Evolutionary conservation across 30 jellyfish, hydroid and myxozoan genomes (phyloP), one percentile per base, ranked within the genome.

Genomic region (Aurelia sp.): DNA sequence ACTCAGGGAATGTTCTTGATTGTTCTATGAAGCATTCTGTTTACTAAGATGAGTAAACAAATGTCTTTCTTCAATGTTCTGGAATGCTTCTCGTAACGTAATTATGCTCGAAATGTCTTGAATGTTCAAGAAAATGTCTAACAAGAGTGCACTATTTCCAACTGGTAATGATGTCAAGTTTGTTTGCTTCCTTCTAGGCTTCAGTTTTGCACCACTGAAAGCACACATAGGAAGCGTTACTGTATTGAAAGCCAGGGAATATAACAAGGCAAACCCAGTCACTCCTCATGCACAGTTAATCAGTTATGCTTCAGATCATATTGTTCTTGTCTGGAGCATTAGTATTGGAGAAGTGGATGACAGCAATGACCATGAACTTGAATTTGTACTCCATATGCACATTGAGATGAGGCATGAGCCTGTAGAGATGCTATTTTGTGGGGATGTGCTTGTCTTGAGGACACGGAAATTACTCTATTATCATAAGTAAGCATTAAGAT

Each of bases 221-320:
- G 94, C 88, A 10, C 94, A 85, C 27, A 59, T 55, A 8, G 94
- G 94, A 3, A 8, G 76, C 12, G 80, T 85, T 1, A 50, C 78
- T 4, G 66, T 58, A 74, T 27, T 85, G 70, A 62, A 20, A 44
- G 69, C 94, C 12, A 73, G 84, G 27, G 63, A 83, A 63, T 30
- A 53, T 19, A 27, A 9, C 81, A 18, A 12, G 12, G 72, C 72
- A 62, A 78, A 62, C 22, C 5, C 20, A 8, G 40, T 3, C 44
- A 73, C 18, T 21, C 4, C 58, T 6, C 13, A 12, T 5, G 91
- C 84, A n/a, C 76, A 85, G 20, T 8, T 85, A 50, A 47, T 75
- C 13, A 85, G 94, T 51, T 85, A n/a, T 21, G 88, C 80, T 27
- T 19, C 88, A 8, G 94, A 85, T 67, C 74, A 85, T 27, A 48